Base-by-base conservation (phyloP, 2,797 vertebrate species). In the Tinamus major region DNA sequence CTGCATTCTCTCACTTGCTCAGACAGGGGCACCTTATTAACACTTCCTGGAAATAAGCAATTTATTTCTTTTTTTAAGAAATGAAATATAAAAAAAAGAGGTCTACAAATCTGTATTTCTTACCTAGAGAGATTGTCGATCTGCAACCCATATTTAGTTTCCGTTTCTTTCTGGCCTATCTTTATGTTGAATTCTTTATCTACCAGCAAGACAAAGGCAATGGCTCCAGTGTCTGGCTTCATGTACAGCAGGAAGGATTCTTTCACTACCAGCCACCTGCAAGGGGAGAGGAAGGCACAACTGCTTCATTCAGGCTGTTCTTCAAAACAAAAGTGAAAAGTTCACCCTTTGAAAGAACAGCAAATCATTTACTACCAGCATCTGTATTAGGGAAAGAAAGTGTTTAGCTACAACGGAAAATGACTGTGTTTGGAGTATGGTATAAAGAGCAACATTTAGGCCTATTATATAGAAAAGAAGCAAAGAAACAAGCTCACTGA, bases 241-340 rank as follows among this genome's bases (percentile, higher is more conserved):
- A 99, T 98, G 94, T 99, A 99, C 26, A 99, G 77, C 81, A 99
- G 97, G 96, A 99, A 99, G 0, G 99, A 99, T 92, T 99, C 99
- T 94, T 99, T 99, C 94, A 99, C 98, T 92, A 99, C 98, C 97
- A 99, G 94, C 99, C 99, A 99, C 95, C 99, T 99, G 84, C 19
- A 84, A 2, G 15, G 95, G 94, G 77, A 94, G 41, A 94, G 24
- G 19, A 89, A 79, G 6, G 53, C 9, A 19, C 29, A 56, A n/a
- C 5, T 56, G 53, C 49, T 51, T 29, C 44, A 64, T 2, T 41
- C 44, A 4, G 6, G 6, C 3, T 1, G 2, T 6, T 24, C 19
- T 53, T 86, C 21, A 58, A 83, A 49, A 69, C 5, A 4, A 0
- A 39, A 51, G 27, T 4, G 6, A 44, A 49, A 55, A 81, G 35